Base-by-base conservation (phyloP, 1,140 invertebrate species). In the Drosophila elegans region DNA sequence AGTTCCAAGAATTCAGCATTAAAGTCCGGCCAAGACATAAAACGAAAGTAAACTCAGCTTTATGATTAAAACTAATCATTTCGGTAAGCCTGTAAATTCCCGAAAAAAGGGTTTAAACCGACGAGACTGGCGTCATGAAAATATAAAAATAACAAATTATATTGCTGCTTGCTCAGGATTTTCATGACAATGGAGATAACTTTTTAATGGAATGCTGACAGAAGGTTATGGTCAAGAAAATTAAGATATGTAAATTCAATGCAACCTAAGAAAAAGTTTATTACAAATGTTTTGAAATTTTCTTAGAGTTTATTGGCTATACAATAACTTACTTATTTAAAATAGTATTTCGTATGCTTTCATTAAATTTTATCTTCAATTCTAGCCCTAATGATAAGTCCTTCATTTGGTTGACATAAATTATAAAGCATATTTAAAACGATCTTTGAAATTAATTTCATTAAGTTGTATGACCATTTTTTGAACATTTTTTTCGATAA, bases 11-110 rank as follows among this genome's bases (percentile, higher is more conserved):
- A 41, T 41, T 41, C 9, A 21, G 13, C 42, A 64, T 78, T 64
- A 78, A 78, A 78, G 49, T 36, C 21, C 51, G 13, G 36, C 9
- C 44, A 39, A 41, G 42, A 38, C 64, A 39, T 71, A 71, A 71
- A 71, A 72, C 53, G 66, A 71, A 36, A 48, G 67, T 49, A 71
- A 71, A 49, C 57, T 69, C 51, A 3, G 64, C 41, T 78, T 78
- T 78, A 78, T 78, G 68, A 74, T 78, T 78, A 60, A 78, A 78
- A 67, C 76, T 78, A 79, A 78, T 73, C 55, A 73, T 73, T 73
- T 73, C 27, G 44, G 45, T 57, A 16, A 41, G 44, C 42, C 25
- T 2, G 34, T 39, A 54, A 44, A 60, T 38, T 21, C 16, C 34
- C 5, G 16, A 53, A 61, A 56, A 59, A 62, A 13, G 55, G 63